A percentile compares a stretch with the other conserved stretches of the same genome.
Conservation (phyloP, 2,113 vertebrate species). For the Cheilinus undulatus region DNA sequence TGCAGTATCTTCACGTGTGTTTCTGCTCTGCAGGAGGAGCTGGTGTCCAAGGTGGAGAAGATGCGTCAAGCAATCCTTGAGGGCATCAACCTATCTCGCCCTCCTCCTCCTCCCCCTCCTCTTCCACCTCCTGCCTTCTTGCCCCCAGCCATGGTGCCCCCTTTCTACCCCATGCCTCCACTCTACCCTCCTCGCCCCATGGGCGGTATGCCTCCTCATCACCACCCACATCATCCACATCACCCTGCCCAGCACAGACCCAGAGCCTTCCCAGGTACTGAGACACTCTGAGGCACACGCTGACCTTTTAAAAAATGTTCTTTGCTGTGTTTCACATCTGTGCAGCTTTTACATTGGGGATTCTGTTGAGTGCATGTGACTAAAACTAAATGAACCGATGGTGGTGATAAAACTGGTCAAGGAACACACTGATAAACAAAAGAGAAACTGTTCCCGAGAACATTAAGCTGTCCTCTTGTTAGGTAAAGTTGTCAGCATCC, state of each 20-base stretch:
- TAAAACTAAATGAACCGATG: background rate
- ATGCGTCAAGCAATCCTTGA: conserved; percentile 94
- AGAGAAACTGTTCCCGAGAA: background rate
- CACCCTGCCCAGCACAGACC: conserved; percentile 85
- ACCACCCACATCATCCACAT: conserved; percentile 82
- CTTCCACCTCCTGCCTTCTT: conserved; percentile 89
- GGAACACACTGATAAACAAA: background rate
- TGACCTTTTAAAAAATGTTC: background rate
- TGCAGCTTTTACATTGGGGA: too few species aligned
- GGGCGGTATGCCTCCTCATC: conserved; percentile 86
- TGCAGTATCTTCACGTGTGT: background rate
- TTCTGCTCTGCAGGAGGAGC: conserved; percentile 79
- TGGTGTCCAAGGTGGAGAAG: conserved; percentile 92
- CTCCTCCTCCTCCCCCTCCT: conserved; percentile 87
- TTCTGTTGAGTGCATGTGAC: background rate
- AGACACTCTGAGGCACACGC: background rate
- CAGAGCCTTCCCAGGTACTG: conserved; percentile 88
- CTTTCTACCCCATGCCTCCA: conserved; percentile 89
- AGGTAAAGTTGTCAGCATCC: background rate
- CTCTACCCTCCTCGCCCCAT: conserved; percentile 88
- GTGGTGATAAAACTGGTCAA: background rate
- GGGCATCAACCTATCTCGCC: conserved; percentile 89
- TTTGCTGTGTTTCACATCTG: too few species aligned
- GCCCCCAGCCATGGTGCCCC: conserved; percentile 87
- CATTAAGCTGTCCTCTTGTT: background rate